These are phyloP conservation scores for Lathronympha strigana DNA, from an alignment of 2,888 invertebrate species.

Conservation along the genomic window DNA sequence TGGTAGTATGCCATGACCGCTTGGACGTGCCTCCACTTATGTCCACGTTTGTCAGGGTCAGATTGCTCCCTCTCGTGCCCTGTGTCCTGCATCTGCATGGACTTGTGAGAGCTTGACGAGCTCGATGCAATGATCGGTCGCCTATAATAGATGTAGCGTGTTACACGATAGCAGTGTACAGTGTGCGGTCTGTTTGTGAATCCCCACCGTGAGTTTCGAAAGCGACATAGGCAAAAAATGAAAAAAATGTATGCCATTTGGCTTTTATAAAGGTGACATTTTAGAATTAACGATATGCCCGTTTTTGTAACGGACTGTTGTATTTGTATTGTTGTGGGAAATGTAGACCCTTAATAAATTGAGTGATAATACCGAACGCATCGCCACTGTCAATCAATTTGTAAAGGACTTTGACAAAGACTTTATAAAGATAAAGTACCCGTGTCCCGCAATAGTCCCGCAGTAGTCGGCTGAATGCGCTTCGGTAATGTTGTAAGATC, in stretches of 20 bases:
- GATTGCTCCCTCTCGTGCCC: slow-evolving; percentile 70
- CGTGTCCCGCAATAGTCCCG: too few relatives aligned
- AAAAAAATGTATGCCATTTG: slow-evolving; percentile 15
- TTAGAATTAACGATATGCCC: too few relatives aligned
- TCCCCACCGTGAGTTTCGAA: slow-evolving; percentile 53
- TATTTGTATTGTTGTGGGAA: too few relatives aligned
- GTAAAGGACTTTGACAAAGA: too few relatives aligned
- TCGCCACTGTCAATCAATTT: too few relatives aligned
- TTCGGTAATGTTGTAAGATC: too few relatives aligned
- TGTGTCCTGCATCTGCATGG: slow-evolving; percentile 73
- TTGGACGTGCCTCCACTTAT: slow-evolving; percentile 94
- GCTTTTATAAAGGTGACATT: slow-evolving; percentile 9
- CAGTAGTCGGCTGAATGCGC: too few relatives aligned
- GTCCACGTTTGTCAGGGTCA: slow-evolving; percentile 81
- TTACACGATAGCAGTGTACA: slow-evolving; percentile 64
- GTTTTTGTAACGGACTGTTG: too few relatives aligned
- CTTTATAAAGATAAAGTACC: too few relatives aligned
- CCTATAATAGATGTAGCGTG: slow-evolving; percentile 78
- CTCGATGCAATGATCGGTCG: slow-evolving; percentile 81
- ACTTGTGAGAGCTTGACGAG: slow-evolving; percentile 78
- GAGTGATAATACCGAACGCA: too few relatives aligned
- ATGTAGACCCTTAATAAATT: too few relatives aligned
- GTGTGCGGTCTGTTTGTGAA: slow-evolving; percentile 57
- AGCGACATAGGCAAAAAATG: slow-evolving; percentile 35
- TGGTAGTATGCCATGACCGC: slow-evolving; percentile 96